Evolutionary conservation across 1,140 invertebrate species (phyloP), one percentile per base, ranked within the genome.

Genomic region (Oreohelix idahoensis): DNA sequence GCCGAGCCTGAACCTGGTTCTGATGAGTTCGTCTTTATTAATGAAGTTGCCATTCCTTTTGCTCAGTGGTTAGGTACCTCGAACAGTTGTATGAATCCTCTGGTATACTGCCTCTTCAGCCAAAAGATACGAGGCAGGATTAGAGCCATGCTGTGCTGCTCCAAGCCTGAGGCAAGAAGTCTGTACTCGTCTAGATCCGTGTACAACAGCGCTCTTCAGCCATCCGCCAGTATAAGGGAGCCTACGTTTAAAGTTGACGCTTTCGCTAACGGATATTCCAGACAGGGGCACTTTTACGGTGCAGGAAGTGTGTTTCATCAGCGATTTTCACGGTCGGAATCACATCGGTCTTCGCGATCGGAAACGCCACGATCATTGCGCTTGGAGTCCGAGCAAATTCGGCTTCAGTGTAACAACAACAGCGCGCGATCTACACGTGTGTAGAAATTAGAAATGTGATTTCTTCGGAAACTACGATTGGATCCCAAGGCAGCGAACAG

Each of bases 31-130:
- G 42, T 96, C 85, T 95, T 96, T 80, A 93, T 97, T 36, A 92
- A 97, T 1, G 95, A 95, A 26, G 95, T 97, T 2, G 95, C 96
- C 0, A 96, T 93, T 0, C 98, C 98, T 0, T 95, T 99, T 42
- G 97, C 98, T 0, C 98, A 99, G 92, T 99, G 98, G 98, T 93
- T 99, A 1, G 98, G 97, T 0, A 95, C 97, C 0, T 97, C 97
- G 32, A 99, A 99, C 92, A 98, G 97, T 42, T 98, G 97, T 94
- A 97, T 99, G 87, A 99, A 99, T 93, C 98, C 98, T 0, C 96
- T 98, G 69, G 94, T 99, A n/a, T 99, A 99, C 92, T 97, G 97
- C 0, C 98, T 97, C 92, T 98, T 98, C 93, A 98, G 98, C 92
- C 97, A 98, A 88, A 98, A 98, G 90, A 98, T 97, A 90, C 94